Conservation (phyloP, 1,140 invertebrate species). For the Musca domestica region DNA sequence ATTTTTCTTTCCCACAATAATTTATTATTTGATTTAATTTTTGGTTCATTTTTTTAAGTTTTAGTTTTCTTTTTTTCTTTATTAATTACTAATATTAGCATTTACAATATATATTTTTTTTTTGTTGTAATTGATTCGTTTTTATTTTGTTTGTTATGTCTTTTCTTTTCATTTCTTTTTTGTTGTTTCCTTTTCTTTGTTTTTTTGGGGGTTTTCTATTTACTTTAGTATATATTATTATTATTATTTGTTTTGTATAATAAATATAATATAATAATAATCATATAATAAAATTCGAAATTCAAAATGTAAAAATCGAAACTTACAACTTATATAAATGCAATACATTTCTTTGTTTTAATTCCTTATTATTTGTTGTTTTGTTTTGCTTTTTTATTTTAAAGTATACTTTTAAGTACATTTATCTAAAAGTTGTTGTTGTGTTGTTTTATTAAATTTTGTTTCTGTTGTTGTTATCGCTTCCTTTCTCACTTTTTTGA, state of each 20-base stretch:
- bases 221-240: constrained; percentile 1
- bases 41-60: constrained; percentile 6
- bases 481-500: too few species aligned
- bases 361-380: constrained; percentile 1
- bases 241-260: too few species aligned
- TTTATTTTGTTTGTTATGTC: background rate
- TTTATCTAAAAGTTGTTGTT: constrained; percentile 16
- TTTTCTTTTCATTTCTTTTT: background rate
- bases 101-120: too few species aligned
- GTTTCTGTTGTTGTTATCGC: too few species aligned
- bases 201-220: background rate
- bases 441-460: too few species aligned
- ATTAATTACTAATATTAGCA: too few species aligned
- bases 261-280: constrained; percentile 7
- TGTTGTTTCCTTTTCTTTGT: background rate
- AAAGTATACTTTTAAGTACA: constrained; percentile 17
- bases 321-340: constrained; percentile 6
- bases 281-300: background rate
- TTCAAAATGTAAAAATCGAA: too few species aligned
- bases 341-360: constrained; percentile 19
- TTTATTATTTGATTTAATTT: too few species aligned
- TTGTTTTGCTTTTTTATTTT: background rate
- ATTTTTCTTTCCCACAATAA: background rate
- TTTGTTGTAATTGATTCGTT: constrained; percentile 5
- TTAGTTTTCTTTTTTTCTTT: background rate